Evolutionary conservation across 92 coral and sea anemone genomes (phyloP).

Genomic region (Heteractis magnifica): DNA sequence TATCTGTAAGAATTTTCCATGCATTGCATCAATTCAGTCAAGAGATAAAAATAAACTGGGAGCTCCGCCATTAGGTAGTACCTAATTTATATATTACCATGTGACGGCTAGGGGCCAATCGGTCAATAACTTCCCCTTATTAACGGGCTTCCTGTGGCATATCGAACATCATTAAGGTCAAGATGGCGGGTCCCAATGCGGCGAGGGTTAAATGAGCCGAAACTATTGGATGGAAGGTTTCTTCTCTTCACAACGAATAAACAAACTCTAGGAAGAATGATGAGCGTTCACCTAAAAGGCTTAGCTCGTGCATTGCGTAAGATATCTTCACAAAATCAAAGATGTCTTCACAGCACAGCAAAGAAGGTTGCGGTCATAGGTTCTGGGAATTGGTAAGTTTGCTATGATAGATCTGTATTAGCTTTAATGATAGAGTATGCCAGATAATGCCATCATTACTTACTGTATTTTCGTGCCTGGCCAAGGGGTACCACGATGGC

Average conservation of each 20-base stretch:
- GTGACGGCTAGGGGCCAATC: no score
- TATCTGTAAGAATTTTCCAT: no score
- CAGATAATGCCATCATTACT: not conserved
- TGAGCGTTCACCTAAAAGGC: not conserved
- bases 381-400: constrained; percentile 38
- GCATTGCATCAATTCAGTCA: no score
- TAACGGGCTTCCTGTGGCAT: constrained; percentile 3
- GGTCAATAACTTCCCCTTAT: not conserved
- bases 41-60: no score
- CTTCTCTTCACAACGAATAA: not conserved
- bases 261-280: not conserved
- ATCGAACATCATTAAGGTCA: not conserved
- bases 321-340: not conserved
- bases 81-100: no score
- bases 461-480: not conserved
- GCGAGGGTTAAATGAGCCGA: not conserved
- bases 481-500: constrained; percentile 46
- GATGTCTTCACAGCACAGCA: constrained; percentile 15
- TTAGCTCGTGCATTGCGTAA: not conserved
- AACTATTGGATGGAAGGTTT: not conserved
- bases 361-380: constrained; percentile 34
- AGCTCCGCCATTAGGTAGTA: no score
- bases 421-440: no score
- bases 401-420: not conserved
- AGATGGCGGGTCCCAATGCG: constrained; percentile 13